A percentile compares a stretch with the other conserved stretches of the same genome.
These are phyloP conservation scores for Propithecus coquereli DNA, from an alignment of 2,113 vertebrate species.

Conservation along the genomic window DNA sequence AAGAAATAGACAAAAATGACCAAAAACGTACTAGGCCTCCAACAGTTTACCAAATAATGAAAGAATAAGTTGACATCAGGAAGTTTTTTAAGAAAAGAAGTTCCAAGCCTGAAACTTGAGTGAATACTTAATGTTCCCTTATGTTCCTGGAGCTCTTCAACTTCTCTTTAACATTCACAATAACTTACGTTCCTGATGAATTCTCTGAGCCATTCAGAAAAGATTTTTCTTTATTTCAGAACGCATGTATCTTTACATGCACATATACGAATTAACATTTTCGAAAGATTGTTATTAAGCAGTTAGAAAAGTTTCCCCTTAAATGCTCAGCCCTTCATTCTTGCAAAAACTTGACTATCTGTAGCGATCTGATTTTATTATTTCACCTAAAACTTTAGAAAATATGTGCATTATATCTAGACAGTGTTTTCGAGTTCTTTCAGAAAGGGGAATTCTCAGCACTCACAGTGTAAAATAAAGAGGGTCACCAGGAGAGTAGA, in stretches of 20 bases:
- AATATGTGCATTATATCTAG: background rate
- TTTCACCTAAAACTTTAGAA: conserved; percentile 29
- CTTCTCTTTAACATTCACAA: background rate
- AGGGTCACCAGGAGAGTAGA: background rate
- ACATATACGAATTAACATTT: background rate
- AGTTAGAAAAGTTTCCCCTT: conserved; percentile 20
- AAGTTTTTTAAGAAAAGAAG: background rate
- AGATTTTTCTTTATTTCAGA: background rate
- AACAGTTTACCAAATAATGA: background rate
- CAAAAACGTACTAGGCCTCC: background rate
- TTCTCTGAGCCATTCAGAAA: background rate
- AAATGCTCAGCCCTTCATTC: background rate
- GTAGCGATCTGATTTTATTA: background rate
- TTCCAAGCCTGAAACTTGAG: background rate
- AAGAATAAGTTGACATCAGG: background rate
- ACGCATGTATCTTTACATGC: background rate
- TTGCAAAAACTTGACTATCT: conserved; percentile 20
- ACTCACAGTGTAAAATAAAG: background rate
- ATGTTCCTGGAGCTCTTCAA: background rate
- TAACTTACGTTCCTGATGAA: background rate
- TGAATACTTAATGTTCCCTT: background rate
- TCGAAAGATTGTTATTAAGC: conserved; percentile 21
- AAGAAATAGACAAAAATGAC: background rate
- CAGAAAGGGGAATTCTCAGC: background rate
- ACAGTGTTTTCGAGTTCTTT: background rate